Percentiles rank a stretch among this genome's conserved stretches.
Conservation (phyloP, 2,113 vertebrate species). For the Perca schrenkii region DNA sequence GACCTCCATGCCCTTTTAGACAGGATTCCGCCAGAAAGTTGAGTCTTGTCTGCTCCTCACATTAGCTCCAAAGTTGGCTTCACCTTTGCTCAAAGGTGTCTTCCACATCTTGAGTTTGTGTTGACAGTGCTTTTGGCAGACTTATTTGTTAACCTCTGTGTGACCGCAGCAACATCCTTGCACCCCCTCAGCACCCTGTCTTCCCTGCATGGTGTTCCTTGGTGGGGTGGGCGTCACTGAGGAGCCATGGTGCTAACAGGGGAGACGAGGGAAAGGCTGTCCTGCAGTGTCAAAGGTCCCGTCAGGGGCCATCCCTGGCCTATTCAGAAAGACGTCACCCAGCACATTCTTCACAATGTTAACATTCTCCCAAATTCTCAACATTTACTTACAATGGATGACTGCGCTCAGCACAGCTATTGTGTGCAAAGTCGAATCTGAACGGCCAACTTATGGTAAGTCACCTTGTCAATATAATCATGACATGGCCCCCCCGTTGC, state of each 20-base stretch:
- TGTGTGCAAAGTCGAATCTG: conserved; percentile 65
- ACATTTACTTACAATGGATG: conserved; percentile 78
- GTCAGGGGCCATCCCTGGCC: conserved; percentile 68
- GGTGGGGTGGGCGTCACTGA: conserved; percentile 63
- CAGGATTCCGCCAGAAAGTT: neutral
- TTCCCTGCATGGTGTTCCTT: conserved; percentile 47
- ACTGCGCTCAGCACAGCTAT: conserved; percentile 54
- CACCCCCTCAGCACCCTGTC: conserved; percentile 40
- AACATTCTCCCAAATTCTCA: conserved; percentile 83
- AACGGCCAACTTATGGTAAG: conserved; percentile 72
- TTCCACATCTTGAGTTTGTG: conserved; percentile 3
- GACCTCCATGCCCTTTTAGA: neutral
- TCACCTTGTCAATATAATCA: conserved; percentile 76
- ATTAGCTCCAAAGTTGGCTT: neutral
- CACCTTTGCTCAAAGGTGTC: neutral
- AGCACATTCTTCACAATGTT: conserved; percentile 85
- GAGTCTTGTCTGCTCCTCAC: neutral
- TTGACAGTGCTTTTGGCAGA: neutral
- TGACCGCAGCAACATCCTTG: conserved; percentile 73
- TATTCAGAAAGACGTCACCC: conserved; percentile 77
- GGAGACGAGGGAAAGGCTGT: conserved; percentile 62
- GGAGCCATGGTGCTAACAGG: conserved; percentile 60
- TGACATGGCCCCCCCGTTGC: conserved; percentile 74
- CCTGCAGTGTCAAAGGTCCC: conserved; percentile 77
- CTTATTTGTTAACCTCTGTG: conserved; percentile 74